Base-by-base conservation (phyloP, 1,140 invertebrate species). In the Cotesia chilonis region DNA sequence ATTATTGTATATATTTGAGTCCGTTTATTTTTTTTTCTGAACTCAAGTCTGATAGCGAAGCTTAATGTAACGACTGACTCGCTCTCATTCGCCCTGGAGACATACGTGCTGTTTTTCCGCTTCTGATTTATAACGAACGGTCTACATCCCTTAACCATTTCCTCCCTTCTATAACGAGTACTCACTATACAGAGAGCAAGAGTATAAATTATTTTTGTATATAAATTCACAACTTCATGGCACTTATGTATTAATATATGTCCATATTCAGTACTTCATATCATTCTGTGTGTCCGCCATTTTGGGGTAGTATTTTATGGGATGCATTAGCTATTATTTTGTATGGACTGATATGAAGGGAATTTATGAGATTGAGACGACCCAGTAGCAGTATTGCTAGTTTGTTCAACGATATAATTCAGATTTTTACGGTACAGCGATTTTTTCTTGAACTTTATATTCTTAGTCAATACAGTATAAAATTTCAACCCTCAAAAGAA, bases 121-220 rank as follows among this genome's bases (percentile, higher is more conserved):
- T 60, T 28, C 59, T 60, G 59, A 60, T 60, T 60, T 60, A 60
- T 60, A 36, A 36, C 59, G 10, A 60, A 1, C 20, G 59, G 17
- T 20, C 9, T 60, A 14, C 20, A 60, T 60, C 59, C 59, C 59
- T 60, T 36, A 60, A 60, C 20, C n/a, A 20, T 60, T 20, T 36
- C 59, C 2, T 28, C 59, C 59, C 59, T 60, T 60, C 59, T 9
- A 36, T 20, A 14, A 28, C 14, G 28, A 60, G 20, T 57, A 57
- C 6, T 12, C 54, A 57, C 5, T 17, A n/a, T 20, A 57, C n/a
- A 60, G 59, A 60, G 4, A 20, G 5, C 9, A 36, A 60, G 59
- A 35, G 12, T 35, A 60, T 60, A 60, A 60, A 60, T 60, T 36
- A 60, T 60, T 36, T 35, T 60, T 36, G 17, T 36, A 60, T 12